These are phyloP conservation scores for Xyliphius kryptos DNA, from an alignment of 2,113 vertebrate genomes.

Conservation along the genomic window DNA sequence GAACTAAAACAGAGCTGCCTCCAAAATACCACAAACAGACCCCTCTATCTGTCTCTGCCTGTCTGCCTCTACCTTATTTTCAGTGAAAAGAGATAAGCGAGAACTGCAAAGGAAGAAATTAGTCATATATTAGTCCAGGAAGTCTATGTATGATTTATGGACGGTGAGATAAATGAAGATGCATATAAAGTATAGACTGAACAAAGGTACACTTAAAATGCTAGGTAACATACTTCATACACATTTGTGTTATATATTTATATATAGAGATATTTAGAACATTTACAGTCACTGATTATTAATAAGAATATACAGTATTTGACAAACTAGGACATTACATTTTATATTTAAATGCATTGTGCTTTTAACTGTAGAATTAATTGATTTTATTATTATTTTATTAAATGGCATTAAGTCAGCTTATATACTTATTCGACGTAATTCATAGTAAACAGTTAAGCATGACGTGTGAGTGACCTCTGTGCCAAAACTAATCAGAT, in stretches of 20 bases:
- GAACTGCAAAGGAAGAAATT: not conserved
- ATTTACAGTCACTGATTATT: not conserved
- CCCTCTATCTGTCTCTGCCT: constrained; percentile 1
- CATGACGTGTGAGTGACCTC: constrained; percentile 24
- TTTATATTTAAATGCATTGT: not conserved
- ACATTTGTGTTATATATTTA: not conserved
- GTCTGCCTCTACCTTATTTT: not conserved
- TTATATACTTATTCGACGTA: not conserved
- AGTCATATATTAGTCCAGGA: not conserved
- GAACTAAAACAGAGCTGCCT: constrained; percentile 50
- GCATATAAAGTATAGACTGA: not conserved
- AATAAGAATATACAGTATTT: not conserved
- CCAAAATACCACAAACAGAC: constrained; percentile 44
- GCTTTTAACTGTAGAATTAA: not conserved
- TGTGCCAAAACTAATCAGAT: constrained; percentile 35
- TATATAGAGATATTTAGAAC: not conserved
- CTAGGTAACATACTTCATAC: not conserved
- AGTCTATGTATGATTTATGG: not conserved
- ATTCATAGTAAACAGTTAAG: constrained; percentile 8
- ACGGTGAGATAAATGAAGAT: constrained; percentile 2
- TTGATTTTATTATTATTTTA: too few species aligned
- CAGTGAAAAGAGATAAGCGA: not conserved
- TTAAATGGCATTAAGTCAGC: not conserved
- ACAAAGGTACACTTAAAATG: not conserved
- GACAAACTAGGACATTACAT: too few species aligned